Evolutionary conservation across 2,888 invertebrate genomes (phyloP), one percentile per base, ranked within the genome.

Genomic region (Plebejus melissa): DNA sequence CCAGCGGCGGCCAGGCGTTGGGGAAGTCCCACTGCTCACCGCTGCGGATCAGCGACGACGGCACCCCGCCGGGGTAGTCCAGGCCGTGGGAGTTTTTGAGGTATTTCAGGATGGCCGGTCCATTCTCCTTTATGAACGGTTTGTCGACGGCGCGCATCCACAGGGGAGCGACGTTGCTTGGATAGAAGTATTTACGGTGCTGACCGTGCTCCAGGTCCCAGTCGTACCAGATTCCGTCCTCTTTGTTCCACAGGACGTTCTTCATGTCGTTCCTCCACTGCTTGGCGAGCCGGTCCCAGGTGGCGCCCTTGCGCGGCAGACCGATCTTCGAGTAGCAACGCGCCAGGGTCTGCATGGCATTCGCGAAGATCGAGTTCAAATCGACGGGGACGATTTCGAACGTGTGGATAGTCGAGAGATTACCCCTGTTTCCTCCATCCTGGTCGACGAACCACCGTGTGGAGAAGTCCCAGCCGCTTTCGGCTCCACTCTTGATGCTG

Each of bases 391-490:
- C 89, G n/a, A 98, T 95, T 75, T 94, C 87, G 65, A 92, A 93
- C 0, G 96, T 96, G 77, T 95, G 94, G 36, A 97, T 95, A 78
- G 95, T 93, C 3, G 94, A 90, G 77, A 98, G 86, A 80, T 95
- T 91, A 76, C 94, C 95, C 78, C 90, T 89, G 79, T 95, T 95
- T 54, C 94, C 93, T 22, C 95, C 95, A 9, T 94, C 88, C 0
- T 80, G 41, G 65, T 87, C 87, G 76, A 95, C 93, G 82, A 97
- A 95, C 98, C 98, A 98, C 28, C 98, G 94, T 0, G 95, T 94
- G 3, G 97, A 97, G 87, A 97, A 98, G 84, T 98, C 98, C 97
- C 97, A 97, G 0, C 98, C 98, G 69, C 96, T 96, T 87, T 98
- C 98, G 3, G 97, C 97, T 0, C 96, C 97, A 58, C 97, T 95